phyloP scores from a whole-genome alignment of 2,113 vertebrate genomes.

The Poicephalus meyeri region DNA sequence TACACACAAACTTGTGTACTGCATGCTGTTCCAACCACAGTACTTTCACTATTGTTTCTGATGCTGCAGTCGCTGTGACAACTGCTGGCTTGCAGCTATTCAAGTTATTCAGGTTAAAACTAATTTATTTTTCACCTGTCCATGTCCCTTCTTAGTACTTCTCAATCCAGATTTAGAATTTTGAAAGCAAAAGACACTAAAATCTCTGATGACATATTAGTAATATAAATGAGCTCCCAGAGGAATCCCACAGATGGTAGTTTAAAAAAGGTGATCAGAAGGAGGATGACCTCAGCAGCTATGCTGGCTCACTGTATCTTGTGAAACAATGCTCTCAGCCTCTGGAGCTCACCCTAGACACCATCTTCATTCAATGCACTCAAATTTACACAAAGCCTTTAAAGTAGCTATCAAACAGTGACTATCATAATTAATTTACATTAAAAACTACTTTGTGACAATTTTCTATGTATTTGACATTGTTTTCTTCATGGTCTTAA shows the following conservation, averaged over 20 bases:
- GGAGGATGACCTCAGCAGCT: background rate
- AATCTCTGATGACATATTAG: background rate
- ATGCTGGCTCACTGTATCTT: fast-evolving
- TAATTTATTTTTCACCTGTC: background rate
- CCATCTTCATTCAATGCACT: background rate
- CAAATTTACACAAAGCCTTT: background rate
- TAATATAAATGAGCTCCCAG: background rate
- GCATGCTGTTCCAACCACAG: background rate
- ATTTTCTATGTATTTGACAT: background rate
- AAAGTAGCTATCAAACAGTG: background rate
- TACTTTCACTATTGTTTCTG: background rate
- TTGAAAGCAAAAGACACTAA: background rate
- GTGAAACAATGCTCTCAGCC: background rate
- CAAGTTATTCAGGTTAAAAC: background rate
- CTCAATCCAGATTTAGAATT: background rate
- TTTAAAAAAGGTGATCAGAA: background rate
- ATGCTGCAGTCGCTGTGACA: background rate
- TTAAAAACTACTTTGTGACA: background rate
- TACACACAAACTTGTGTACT: background rate
- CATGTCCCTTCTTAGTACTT: background rate
- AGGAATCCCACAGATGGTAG: background rate
- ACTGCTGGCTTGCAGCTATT: background rate
- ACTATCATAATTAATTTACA: fast-evolving
- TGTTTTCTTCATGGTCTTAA: background rate
- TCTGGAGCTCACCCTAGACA: background rate